phyloP scores from a whole-genome alignment of 2,113 vertebrate genomes.

The Rutilus rutilus region DNA sequence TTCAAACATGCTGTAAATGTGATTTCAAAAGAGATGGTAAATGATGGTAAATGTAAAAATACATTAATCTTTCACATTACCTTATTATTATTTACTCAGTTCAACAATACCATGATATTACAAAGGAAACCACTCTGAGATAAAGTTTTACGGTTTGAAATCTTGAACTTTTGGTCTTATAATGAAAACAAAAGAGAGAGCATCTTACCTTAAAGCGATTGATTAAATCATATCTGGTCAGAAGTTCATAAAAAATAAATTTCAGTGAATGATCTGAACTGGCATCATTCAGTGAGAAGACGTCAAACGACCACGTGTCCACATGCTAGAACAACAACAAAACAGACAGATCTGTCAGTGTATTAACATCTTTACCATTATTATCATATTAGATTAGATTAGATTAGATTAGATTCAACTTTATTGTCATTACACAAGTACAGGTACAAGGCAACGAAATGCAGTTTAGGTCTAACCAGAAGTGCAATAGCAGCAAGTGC shows the following conservation, averaged over 20 bases:
- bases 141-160: neutral
- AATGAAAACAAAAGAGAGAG: neutral
- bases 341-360: neutral
- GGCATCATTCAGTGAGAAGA: constrained; percentile 92
- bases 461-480: too few species aligned
- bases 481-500: too few species aligned
- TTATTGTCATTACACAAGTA: too few species aligned
- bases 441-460: too few species aligned
- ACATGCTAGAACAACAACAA: constrained; percentile 77
- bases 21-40: neutral
- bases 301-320: constrained; percentile 95
- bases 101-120: neutral
- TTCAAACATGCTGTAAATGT: neutral
- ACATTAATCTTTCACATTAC: neutral
- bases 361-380: neutral
- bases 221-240: constrained; percentile 94
- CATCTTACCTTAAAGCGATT: constrained; percentile 90
- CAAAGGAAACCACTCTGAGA: neutral
- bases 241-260: constrained; percentile 95
- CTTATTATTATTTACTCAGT: neutral
- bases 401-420: too few species aligned
- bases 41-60: neutral
- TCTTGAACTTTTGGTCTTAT: neutral
- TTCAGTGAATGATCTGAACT: constrained; percentile 93
- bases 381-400: too few species aligned